phyloP scores from a whole-genome alignment of 2,113 vertebrate genomes.

The Mystacornis crossleyi region DNA sequence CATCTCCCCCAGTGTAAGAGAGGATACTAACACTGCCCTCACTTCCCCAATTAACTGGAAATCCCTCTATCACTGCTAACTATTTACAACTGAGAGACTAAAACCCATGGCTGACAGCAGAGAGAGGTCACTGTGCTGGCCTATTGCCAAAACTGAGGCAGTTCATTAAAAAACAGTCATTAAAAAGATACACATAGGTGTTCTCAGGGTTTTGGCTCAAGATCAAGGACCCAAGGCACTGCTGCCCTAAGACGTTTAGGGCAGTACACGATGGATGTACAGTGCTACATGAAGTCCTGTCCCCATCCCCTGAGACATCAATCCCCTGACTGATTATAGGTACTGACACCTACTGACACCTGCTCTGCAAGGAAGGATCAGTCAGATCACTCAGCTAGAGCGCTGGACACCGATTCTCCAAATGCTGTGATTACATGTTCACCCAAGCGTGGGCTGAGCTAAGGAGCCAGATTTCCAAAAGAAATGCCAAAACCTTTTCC shows the following conservation, averaged over 20 bases:
- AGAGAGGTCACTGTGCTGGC: background rate
- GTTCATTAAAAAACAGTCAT: background rate
- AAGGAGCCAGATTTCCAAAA: background rate
- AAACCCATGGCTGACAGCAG: background rate
- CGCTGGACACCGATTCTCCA: conserved; percentile 32
- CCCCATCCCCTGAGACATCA: background rate
- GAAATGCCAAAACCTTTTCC: background rate
- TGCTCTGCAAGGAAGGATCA: background rate
- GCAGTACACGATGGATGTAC: accelerated
- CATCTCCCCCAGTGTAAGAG: background rate
- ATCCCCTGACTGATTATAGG: background rate
- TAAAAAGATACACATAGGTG: background rate
- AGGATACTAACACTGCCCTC: background rate
- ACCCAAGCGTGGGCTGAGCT: background rate
- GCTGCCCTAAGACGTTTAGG: background rate
- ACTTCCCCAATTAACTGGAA: background rate
- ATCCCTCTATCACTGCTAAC: background rate
- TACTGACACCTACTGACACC: background rate
- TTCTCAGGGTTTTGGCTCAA: background rate
- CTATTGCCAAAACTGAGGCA: background rate
- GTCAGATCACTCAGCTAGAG: background rate
- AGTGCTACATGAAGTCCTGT: background rate
- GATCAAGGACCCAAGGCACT: background rate
- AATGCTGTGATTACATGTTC: background rate
- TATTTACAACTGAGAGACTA: background rate